Evolutionary conservation across 2,888 invertebrate genomes (phyloP), one percentile per base, ranked within the genome.

Genomic region (Melangyna quadrimaculata): DNA sequence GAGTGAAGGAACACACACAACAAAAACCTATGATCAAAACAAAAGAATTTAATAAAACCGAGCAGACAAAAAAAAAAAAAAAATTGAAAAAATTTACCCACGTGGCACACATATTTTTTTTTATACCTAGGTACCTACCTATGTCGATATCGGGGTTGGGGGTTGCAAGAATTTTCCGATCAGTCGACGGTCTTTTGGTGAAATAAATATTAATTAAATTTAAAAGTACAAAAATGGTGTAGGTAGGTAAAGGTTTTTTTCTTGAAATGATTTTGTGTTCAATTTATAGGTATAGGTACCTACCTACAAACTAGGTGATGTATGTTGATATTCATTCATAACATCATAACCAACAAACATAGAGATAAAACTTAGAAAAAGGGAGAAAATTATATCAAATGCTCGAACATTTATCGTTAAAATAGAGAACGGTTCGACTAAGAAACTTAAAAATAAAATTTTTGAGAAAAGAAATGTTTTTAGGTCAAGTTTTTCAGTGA

Each of bases 41-140:
- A 71, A 75, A 79, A 67, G 67, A 79, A 72, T 77, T 84, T 53
- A 70, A 51, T 83, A 65, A 70, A 70, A 69, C 67, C 7, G 43
- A 45, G 22, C 3, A 57, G 24, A 24, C 48, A 75, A 65, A 32
- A n/a, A 40, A 24, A 27, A 19, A 43, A 7, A 12, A 43, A n/a
- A n/a, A n/a, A n/a, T n/a, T n/a, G 3, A 24, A 74, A 65, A 43
- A 32, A 17, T 32, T 32, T 74, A 57, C 24, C 65, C 83, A 83
- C 83, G 83, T 83, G 83, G 74, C 51, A 67, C 12, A 55, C 29
- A 53, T n/a, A n/a, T 73, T 53, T 48, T 35, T 65, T 37, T 27
- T n/a, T n/a, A n/a, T n/a, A n/a, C n/a, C n/a, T n/a, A n/a, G n/a
- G n/a, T n/a, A n/a, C n/a, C n/a, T n/a, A n/a, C n/a, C n/a, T 5